phyloP scores from a whole-genome alignment of 2,888 invertebrate species.

The Phaedon cochleariae region DNA sequence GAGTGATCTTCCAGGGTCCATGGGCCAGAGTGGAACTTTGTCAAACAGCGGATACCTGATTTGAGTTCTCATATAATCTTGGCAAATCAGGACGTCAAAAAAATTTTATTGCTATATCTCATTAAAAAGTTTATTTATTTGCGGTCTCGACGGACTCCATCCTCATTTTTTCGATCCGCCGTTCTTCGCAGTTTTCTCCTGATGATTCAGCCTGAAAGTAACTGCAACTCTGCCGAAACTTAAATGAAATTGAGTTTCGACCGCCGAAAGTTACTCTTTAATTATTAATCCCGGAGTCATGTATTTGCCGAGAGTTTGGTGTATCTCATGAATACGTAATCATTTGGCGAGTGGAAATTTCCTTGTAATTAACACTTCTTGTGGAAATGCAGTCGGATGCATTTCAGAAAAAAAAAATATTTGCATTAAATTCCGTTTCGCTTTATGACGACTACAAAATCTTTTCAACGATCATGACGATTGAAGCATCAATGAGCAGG shows the following conservation, averaged over 20 bases:
- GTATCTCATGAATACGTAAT: constrained; percentile 53
- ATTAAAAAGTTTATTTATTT: not conserved
- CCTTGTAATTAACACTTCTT: constrained; percentile 58
- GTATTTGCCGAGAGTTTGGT: constrained; percentile 29
- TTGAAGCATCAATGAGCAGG: no score
- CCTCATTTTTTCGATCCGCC: not conserved
- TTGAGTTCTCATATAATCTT: no score
- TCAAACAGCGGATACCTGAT: no score
- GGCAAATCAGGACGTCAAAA: no score
- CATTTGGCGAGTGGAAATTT: constrained; percentile 45
- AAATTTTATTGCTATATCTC: no score
- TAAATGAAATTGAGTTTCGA: constrained; percentile 33
- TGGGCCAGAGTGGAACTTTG: no score
- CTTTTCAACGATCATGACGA: no score
- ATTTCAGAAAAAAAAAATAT: not conserved
- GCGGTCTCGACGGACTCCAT: not conserved
- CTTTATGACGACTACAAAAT: no score
- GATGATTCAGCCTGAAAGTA: not conserved
- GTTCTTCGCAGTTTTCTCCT: not conserved
- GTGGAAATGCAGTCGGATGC: constrained; percentile 50
- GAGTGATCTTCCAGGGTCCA: no score
- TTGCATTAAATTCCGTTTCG: no score
- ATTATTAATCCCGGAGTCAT: constrained; percentile 35
- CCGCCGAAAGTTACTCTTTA: constrained; percentile 38
- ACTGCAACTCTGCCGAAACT: not conserved